Evolutionary conservation across 2,113 vertebrate genomes (phyloP).

Genomic region (Illadopsis cleaveri): DNA sequence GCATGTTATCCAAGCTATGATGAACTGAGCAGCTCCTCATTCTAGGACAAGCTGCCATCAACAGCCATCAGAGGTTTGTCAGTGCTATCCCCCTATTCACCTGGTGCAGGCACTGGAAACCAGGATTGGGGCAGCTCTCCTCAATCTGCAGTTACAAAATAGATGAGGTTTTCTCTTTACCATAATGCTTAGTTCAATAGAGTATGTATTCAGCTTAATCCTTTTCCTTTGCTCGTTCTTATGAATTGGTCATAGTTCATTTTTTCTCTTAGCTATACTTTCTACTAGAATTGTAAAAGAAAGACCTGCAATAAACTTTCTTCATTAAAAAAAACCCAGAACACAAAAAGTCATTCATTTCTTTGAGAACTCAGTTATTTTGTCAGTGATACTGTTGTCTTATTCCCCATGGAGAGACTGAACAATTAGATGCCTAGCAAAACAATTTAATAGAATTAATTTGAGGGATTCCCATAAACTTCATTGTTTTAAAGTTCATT

Average conservation of each 20-base stretch:
- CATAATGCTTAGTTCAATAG: constrained; percentile 44
- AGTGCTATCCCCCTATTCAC: background rate
- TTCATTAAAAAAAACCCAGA: constrained; percentile 35
- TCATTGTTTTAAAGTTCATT: background rate
- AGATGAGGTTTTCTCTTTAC: constrained; percentile 11
- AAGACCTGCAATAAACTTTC: constrained; percentile 79
- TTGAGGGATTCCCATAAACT: background rate
- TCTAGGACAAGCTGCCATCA: background rate
- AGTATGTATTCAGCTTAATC: constrained; percentile 51
- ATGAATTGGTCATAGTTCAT: constrained; percentile 33
- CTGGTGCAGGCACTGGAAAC: constrained; percentile 41
- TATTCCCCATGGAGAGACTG: background rate
- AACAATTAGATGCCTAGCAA: background rate
- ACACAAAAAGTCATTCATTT: background rate
- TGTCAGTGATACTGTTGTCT: background rate
- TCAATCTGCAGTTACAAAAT: constrained; percentile 16
- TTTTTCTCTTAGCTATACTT: constrained; percentile 74
- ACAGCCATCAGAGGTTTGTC: background rate
- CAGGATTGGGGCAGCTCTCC: background rate
- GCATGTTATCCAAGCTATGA: constrained; percentile 1
- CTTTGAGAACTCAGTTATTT: background rate
- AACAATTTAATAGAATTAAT: background rate
- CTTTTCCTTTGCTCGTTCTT: constrained; percentile 55
- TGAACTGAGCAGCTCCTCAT: background rate
- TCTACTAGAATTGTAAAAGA: constrained; percentile 73